These are phyloP conservation scores for Melanerpes formicivorus DNA, from an alignment of 2,113 vertebrate species.

Conservation along the genomic window DNA sequence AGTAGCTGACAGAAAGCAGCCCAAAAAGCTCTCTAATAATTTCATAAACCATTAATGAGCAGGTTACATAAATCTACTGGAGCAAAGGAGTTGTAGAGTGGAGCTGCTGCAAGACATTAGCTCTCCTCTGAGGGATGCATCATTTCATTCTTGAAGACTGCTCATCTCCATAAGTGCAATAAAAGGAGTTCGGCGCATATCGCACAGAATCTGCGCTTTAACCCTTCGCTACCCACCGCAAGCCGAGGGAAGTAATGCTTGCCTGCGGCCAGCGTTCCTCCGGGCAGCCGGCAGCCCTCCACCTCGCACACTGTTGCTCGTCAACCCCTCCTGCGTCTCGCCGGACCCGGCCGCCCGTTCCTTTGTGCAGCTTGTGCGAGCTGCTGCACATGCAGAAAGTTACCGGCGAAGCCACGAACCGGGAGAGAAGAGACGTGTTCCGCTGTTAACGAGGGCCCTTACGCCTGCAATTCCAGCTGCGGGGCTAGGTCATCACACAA, in stretches of 20 bases:
- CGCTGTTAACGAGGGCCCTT: not conserved
- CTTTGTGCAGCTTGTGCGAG: slow-evolving; percentile 41
- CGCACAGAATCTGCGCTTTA: not conserved
- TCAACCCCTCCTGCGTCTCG: not conserved
- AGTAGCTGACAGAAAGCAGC: not conserved
- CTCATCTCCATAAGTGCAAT: not conserved
- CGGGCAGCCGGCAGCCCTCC: not conserved
- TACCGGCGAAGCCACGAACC: not conserved
- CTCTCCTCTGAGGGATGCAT: not conserved
- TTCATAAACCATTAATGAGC: slow-evolving; percentile 58
- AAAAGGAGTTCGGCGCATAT: not conserved
- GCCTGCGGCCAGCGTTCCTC: not conserved
- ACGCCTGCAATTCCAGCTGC: not conserved
- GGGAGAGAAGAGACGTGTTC: not conserved
- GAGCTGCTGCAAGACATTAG: not conserved
- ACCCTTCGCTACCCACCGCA: not conserved
- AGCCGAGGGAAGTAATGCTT: not conserved
- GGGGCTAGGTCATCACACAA: not conserved
- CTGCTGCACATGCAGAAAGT: not conserved
- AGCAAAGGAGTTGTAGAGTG: slow-evolving; percentile 28
- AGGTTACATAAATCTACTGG: slow-evolving; percentile 59
- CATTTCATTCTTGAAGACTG: not conserved
- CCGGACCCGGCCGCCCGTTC: not conserved
- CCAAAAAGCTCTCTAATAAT: slow-evolving; percentile 19
- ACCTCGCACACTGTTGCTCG: slow-evolving; percentile 1